Percentiles rank a stretch among this genome's conserved stretches.
Conservation (phyloP, 2,888 invertebrate species). For the Agrochola circellaris region DNA sequence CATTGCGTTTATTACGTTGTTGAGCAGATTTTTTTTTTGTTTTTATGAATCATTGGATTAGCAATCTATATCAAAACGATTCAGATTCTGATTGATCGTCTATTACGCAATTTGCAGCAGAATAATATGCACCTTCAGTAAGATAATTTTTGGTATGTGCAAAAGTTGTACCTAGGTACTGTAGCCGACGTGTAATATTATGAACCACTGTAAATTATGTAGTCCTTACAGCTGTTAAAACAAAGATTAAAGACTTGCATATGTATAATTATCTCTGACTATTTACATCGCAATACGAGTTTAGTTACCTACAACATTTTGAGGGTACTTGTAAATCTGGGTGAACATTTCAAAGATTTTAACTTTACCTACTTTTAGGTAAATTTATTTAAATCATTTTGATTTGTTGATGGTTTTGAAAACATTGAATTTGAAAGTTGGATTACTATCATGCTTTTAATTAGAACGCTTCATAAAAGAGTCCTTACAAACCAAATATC, state of each 20-base stretch:
- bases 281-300: too few relatives aligned
- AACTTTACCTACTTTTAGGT: neutral
- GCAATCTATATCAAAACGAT: too few relatives aligned
- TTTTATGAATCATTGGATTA: too few relatives aligned
- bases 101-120: too few relatives aligned
- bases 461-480: neutral
- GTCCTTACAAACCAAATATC: neutral
- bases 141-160: neutral
- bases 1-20: too few relatives aligned
- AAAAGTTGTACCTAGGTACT: neutral
- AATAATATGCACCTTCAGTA: neutral
- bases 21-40: too few relatives aligned
- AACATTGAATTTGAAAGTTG: neutral
- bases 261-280: too few relatives aligned
- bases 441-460: too few relatives aligned
- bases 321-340: neutral
- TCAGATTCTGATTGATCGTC: too few relatives aligned
- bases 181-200: neutral
- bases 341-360: neutral
- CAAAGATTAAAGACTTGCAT: too few relatives aligned
- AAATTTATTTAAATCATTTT: neutral
- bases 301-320: neutral
- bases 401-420: neutral
- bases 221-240: neutral
- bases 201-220: neutral